Conservation (phyloP, 2,113 vertebrate genomes). For the Nycticebus coucang region DNA sequence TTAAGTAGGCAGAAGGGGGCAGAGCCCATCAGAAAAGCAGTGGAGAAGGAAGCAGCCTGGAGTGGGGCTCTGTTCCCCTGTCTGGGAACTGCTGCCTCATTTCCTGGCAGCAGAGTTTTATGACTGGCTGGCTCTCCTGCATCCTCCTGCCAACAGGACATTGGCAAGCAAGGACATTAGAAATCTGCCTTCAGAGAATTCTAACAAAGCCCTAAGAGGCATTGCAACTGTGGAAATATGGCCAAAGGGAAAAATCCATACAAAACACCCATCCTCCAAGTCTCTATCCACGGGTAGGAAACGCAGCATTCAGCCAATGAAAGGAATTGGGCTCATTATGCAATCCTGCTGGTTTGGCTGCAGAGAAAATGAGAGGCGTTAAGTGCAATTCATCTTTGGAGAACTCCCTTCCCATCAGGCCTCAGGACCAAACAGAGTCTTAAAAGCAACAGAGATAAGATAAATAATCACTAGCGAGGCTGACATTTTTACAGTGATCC, state of each 20-base stretch:
- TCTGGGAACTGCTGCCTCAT: neutral
- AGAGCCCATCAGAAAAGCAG: neutral
- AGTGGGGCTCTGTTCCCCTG: neutral
- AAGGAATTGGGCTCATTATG: slow-evolving; percentile 61
- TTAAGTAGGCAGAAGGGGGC: slow-evolving; percentile 24
- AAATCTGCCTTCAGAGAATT: slow-evolving; percentile 70
- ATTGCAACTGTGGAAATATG: slow-evolving; percentile 58
- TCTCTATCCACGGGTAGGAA: slow-evolving; percentile 44
- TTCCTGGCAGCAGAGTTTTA: slow-evolving; percentile 48
- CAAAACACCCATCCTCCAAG: neutral
- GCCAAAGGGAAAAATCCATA: slow-evolving; percentile 58
- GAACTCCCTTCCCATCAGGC: slow-evolving; percentile 51
- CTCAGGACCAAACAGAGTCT: neutral
- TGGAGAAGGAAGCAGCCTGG: neutral
- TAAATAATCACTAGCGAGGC: slow-evolving; percentile 45
- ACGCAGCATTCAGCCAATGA: slow-evolving; percentile 54
- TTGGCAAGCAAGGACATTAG: neutral
- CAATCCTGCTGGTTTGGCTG: slow-evolving; percentile 56
- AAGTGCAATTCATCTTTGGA: slow-evolving; percentile 67
- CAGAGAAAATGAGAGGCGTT: slow-evolving; percentile 38
- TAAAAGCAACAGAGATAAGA: slow-evolving; percentile 60
- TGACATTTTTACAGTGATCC: slow-evolving; percentile 54
- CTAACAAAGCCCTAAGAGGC: slow-evolving; percentile 11
- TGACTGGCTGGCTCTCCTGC: neutral
- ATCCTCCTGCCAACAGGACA: slow-evolving; percentile 48